phyloP scores from a whole-genome alignment of 2,888 invertebrate genomes.

The Chirona hameri region DNA sequence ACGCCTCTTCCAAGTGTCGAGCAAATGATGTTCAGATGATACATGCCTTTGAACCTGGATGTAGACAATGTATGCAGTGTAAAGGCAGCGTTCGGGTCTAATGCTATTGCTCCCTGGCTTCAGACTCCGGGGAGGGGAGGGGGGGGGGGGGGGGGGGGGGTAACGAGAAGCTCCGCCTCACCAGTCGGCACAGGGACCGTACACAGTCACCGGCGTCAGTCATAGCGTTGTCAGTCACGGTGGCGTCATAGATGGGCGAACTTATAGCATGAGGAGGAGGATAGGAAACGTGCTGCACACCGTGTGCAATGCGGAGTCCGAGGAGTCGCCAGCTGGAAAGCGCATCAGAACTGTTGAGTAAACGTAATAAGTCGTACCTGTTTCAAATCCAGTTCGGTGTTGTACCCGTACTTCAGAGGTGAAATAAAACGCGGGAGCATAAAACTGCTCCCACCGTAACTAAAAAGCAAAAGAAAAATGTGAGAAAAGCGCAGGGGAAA shows the following conservation, averaged over 20 bases:
- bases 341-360: not conserved
- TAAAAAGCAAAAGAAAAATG: slow-evolving; percentile 37
- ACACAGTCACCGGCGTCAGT: not conserved
- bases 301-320: too few relatives aligned
- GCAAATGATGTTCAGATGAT: not conserved
- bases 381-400: slow-evolving; percentile 45
- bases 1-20: not conserved
- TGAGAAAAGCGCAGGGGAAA: not conserved
- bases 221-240: too few relatives aligned
- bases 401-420: slow-evolving; percentile 44
- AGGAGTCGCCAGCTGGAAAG: not conserved
- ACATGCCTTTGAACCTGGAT: not conserved
- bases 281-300: not conserved
- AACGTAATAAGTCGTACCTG: slow-evolving; percentile 42
- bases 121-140: not conserved
- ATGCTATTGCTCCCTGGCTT: not conserved
- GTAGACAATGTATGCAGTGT: not conserved
- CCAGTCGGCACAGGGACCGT: too few relatives aligned
- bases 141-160: too few relatives aligned
- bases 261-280: too few relatives aligned
- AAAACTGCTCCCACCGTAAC: slow-evolving; percentile 45
- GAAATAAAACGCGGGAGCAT: slow-evolving; percentile 43
- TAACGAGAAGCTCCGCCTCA: too few relatives aligned
- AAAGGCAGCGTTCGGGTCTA: not conserved
- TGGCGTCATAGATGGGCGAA: too few relatives aligned